Percentiles rank a stretch among this genome's conserved stretches.
Conservation (phyloP, 2,888 invertebrate genomes). For the Pristionchus japonicus region DNA sequence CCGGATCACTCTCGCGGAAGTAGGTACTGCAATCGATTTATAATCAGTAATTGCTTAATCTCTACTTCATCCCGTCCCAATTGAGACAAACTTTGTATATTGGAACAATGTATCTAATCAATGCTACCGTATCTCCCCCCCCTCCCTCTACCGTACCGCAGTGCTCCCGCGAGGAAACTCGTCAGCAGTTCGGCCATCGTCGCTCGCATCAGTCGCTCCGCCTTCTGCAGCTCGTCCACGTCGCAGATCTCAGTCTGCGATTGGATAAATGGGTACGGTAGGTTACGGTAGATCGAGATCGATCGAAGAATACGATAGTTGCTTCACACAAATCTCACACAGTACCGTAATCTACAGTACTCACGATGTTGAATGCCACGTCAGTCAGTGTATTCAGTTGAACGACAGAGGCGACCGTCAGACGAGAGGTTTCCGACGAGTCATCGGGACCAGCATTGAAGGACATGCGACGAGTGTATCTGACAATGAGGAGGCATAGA, state of each 20-base stretch:
- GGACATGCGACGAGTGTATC: not conserved
- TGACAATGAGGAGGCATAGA: not conserved
- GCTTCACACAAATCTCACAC: too few species aligned
- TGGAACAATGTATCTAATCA: too few species aligned
- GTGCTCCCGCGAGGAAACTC: slow-evolving; percentile 34
- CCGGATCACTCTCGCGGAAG: slow-evolving; percentile 29
- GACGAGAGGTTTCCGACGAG: not conserved
- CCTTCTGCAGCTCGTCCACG: slow-evolving; percentile 26
- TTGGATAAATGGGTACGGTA: not conserved
- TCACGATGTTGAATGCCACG: not conserved
- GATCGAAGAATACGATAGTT: not conserved
- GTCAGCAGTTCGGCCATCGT: slow-evolving; percentile 11
- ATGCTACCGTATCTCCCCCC: not conserved
- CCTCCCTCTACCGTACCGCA: not conserved
- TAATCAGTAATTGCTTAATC: too few species aligned
- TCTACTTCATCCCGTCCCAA: too few species aligned
- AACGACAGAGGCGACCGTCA: not conserved
- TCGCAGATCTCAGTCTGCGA: slow-evolving; percentile 9
- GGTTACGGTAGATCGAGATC: not conserved
- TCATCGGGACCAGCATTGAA: not conserved
- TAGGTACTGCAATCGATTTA: slow-evolving; percentile 13
- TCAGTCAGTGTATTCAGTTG: not conserved
- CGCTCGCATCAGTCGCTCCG: slow-evolving; percentile 39
- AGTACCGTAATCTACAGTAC: too few species aligned
- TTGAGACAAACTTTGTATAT: too few species aligned